Evolutionary conservation across 2,113 vertebrate genomes (phyloP).

Genomic region (Indicator indicator): DNA sequence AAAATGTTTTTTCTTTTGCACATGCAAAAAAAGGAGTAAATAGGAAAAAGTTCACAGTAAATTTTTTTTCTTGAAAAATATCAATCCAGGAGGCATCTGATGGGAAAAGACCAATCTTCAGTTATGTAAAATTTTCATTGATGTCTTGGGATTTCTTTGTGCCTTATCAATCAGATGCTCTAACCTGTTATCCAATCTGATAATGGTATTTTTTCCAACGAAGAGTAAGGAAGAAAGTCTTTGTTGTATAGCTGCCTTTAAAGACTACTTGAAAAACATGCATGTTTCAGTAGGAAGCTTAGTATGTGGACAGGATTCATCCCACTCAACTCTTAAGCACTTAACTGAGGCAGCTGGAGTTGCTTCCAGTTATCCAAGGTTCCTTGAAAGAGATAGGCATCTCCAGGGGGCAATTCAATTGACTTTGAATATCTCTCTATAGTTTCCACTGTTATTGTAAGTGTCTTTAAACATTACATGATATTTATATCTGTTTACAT

Average conservation of each 20-base stretch:
- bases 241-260: not conserved
- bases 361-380: not conserved
- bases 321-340: not conserved
- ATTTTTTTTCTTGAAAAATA: not conserved
- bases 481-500: conserved; percentile 13
- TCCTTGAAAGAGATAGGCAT: not conserved
- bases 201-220: not conserved
- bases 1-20: not conserved
- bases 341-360: not conserved
- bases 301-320: not conserved
- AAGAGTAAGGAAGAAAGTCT: not conserved
- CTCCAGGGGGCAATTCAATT: not conserved
- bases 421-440: not conserved
- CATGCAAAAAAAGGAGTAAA: not conserved
- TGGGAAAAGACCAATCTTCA: not conserved
- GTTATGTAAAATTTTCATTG: not conserved
- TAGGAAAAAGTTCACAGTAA: not conserved
- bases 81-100: not conserved
- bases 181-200: not conserved
- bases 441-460: not conserved
- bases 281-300: not conserved
- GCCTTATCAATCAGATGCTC: not conserved
- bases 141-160: not conserved
- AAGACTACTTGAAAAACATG: not conserved
- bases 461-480: not conserved